Conservation (phyloP, 2,797 vertebrate genomes). For the Petrocephalus schoutedeni region DNA sequence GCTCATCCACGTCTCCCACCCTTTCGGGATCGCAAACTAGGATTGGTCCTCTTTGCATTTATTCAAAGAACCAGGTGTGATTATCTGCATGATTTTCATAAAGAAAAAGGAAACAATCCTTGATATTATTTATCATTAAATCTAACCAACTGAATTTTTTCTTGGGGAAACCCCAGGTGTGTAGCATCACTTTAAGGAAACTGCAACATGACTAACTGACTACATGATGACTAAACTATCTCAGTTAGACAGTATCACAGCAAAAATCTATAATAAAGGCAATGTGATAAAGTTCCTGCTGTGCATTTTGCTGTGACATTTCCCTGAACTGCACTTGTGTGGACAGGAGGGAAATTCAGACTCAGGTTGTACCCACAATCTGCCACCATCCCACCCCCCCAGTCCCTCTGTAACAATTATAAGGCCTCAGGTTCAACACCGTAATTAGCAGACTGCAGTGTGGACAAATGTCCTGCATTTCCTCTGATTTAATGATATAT, state of each 20-base stretch:
- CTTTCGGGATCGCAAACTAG: not conserved
- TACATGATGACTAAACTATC: not conserved
- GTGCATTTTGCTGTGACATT: not conserved
- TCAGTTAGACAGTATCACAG: not conserved
- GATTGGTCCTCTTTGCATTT: not conserved
- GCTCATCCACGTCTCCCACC: not conserved
- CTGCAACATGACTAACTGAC: not conserved
- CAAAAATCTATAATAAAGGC: not conserved
- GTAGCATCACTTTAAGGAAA: not conserved
- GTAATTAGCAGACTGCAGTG: slow-evolving; percentile 1
- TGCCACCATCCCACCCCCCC: slow-evolving; percentile 26
- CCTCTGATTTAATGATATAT: slow-evolving; percentile 12
- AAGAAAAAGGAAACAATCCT: not conserved
- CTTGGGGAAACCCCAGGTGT: not conserved
- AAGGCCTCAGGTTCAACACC: slow-evolving; percentile 6
- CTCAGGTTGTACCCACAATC: not conserved
- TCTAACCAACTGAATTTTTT: not conserved
- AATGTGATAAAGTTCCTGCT: not conserved
- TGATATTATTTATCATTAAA: not conserved
- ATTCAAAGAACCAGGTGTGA: not conserved
- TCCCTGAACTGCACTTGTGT: not conserved
- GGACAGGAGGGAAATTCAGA: not conserved
- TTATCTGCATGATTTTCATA: not conserved
- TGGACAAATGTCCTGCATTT: not conserved
- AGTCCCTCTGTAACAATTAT: slow-evolving; percentile 20